Evolutionary conservation across 1,140 invertebrate genomes (phyloP).

Genomic region (Panagrolaimus sp.): DNA sequence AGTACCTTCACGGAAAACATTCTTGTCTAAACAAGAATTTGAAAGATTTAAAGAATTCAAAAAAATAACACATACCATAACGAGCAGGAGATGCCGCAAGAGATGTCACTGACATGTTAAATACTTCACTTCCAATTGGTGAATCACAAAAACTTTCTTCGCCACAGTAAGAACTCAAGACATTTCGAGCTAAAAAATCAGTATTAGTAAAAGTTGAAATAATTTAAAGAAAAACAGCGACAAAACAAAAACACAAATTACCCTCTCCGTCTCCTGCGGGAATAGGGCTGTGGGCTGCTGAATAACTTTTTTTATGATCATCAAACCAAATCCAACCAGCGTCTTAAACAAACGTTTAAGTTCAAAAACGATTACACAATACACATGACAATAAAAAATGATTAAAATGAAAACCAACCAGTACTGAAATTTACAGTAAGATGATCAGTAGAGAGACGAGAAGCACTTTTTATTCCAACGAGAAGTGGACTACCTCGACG

Average conservation of each 20-base stretch:
- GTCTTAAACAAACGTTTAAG: constrained; percentile 14
- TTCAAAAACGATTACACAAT: background rate
- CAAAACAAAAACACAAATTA: constrained; percentile 12
- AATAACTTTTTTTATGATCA: background rate
- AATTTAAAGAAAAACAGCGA: background rate
- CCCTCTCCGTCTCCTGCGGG: background rate
- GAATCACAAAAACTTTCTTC: constrained; percentile 15
- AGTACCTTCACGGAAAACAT: constrained; percentile 63
- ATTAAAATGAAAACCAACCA: constrained; percentile 65
- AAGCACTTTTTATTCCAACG: constrained; percentile 92
- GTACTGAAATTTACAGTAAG: constrained; percentile 96
- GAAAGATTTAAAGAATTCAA: background rate
- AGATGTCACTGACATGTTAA: constrained; percentile 22
- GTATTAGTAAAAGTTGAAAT: background rate
- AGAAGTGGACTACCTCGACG: constrained; percentile 89
- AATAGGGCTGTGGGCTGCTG: constrained; percentile 10
- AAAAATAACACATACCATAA: no score
- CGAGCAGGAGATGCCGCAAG: background rate
- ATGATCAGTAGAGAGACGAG: constrained; percentile 85
- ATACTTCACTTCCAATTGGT: constrained; percentile 20
- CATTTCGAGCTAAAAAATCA: constrained; percentile 5
- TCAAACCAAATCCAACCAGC: constrained; percentile 14
- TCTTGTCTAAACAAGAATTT: background rate
- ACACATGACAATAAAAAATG: constrained; percentile 8
- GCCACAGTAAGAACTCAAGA: background rate